These are phyloP conservation scores for Capricornis sumatraensis DNA, from an alignment of 2,113 vertebrate species.

Conservation along the genomic window DNA sequence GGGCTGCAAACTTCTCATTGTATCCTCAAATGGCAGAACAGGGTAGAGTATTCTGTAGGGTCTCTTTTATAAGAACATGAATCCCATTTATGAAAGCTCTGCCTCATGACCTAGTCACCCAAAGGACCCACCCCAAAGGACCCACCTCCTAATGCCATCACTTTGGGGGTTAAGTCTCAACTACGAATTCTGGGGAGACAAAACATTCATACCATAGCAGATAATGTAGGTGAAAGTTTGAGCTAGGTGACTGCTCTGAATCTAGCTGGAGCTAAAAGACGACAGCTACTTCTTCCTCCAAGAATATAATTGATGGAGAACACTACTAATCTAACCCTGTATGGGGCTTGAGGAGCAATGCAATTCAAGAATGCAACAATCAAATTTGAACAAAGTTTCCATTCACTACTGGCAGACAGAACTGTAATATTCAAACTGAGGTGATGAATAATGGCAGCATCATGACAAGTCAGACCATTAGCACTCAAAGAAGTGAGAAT, in stretches of 20 bases:
- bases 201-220: background rate
- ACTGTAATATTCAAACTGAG: background rate
- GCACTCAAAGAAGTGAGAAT: background rate
- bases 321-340: background rate
- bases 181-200: background rate
- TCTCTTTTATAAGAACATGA: background rate
- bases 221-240: background rate
- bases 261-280: background rate
- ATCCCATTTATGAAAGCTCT: background rate
- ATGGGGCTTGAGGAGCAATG: background rate
- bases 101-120: background rate
- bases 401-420: background rate
- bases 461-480: background rate
- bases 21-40: background rate
- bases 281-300: background rate
- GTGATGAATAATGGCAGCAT: background rate
- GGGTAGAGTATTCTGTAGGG: background rate
- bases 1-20: background rate
- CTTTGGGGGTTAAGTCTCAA: background rate
- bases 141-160: background rate
- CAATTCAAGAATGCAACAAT: background rate
- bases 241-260: background rate
- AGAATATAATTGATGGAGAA: background rate
- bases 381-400: background rate
- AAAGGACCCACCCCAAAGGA: background rate